Base-by-base conservation (phyloP, 2,113 vertebrate species). In the Hemiprocne comata region DNA sequence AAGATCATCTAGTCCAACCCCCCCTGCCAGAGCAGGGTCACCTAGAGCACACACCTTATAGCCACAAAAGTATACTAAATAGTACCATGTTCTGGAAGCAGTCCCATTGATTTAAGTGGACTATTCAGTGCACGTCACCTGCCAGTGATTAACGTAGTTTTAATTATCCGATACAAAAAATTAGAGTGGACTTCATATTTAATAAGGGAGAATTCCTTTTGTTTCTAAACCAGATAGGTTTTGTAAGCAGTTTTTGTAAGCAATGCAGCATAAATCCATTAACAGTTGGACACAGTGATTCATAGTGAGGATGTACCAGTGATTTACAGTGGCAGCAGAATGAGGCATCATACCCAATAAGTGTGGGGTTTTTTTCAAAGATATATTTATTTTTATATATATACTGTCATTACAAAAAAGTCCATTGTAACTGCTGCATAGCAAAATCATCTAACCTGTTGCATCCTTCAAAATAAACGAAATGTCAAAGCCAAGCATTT, bases 61-160 rank as follows among this genome's bases (percentile, higher is more conserved):
- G n/a, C n/a, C 42, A 67, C 3, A 9, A 17, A 28, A 80, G 44
- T 5, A 18, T 6, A 5, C 0, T 0, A 48, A 85, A 36, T 14
- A 69, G 15, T 10, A 7, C 13, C 40, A 10, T 10, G 8, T 58
- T 57, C 33, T 62, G 26, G n/a, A 46, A 44, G 21, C 2, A 34
- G 3, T 29, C 19, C 57, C 20, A 4, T 10, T 55, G 54, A 28
- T 60, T n/a, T 36, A 8, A 42, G 38, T 10, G 58, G 11, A 13
- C 58, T 33, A 4, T 17, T n/a, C 65, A n/a, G 9, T 17, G 20
- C 67, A 76, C 0, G 34, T 38, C 74, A 67, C 64, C 36, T 50
- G 19, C 0, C 16, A 28, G 11, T 48, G n/a, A 75, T 40, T 18
- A 31, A 74, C 66, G 19, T 20, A 15, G 9, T 54, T 92, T 55